Evolutionary conservation across 1,140 invertebrate species (phyloP), one percentile per base, ranked within the genome.

Genomic region (Drosophila erecta): DNA sequence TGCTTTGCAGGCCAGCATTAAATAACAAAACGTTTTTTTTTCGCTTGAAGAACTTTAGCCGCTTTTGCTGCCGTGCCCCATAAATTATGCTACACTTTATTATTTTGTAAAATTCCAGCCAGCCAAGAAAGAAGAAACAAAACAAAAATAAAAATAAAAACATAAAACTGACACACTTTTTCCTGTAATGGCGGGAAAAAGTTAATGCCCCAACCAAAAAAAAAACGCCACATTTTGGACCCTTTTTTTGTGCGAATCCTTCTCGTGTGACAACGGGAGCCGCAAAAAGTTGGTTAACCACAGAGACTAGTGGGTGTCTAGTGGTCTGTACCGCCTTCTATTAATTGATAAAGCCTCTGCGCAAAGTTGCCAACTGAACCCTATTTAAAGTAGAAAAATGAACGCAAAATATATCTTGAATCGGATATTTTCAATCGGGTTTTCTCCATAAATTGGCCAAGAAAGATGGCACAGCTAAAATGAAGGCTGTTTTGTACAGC

Each of bases 11-110:
- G 17, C 24, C 72, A 43, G 66, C 62, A 77, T 78, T 85, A 86
- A 85, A 86, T 77, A 86, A 80, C 67, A 74, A 37, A 49, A 17
- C 17, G 17, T 57, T 47, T 86, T 85, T 76, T 76, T 77, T 70
- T 62, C 49, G 67, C 64, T 85, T 71, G 24, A 78, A 69, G 50
- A 77, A 76, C 62, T 74, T 81, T 65, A 53, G 50, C 49, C 59
- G 47, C 59, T 51, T 65, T 53, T 27, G 59, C 46, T 54, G 30
- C 55, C 55, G 17, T 40, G 54, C 59, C 60, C 76, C 77, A 86
- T 85, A 85, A 86, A 81, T 85, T 85, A 78, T 81, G 77, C 57
- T 54, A 86, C 69, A 70, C 81, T 86, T 86, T 85, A 85, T 86
- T 85, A 81, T 86, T 86, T 81, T 77, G 67, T 70, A 74, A 86